Conservation (phyloP, 1,140 invertebrate genomes). For the Atopsyche davidsoni region DNA sequence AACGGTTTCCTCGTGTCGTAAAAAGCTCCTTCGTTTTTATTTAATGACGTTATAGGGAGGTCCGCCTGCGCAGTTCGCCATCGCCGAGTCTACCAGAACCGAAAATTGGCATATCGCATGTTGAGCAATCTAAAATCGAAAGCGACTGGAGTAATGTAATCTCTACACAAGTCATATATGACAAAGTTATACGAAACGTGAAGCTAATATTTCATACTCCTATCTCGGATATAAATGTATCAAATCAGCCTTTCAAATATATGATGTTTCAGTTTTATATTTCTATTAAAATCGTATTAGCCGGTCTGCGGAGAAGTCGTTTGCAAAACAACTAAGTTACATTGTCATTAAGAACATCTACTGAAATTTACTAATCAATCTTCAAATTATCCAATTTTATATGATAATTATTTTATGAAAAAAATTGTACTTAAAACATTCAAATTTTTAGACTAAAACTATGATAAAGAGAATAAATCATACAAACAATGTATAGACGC, state of each 20-base stretch:
- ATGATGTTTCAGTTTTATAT: background rate
- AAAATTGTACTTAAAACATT: too few relatives aligned
- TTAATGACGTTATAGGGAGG: constrained; percentile 23
- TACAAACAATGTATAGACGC: too few relatives aligned
- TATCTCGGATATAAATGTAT: constrained; percentile 15
- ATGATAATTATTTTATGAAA: background rate
- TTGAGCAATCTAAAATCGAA: constrained; percentile 27
- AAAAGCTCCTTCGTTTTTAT: constrained; percentile 20
- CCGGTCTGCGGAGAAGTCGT: background rate
- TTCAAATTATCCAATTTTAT: background rate
- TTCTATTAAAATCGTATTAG: background rate
- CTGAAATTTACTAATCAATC: background rate
- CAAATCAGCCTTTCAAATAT: background rate
- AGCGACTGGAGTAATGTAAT: constrained; percentile 24
- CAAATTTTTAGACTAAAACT: too few relatives aligned
- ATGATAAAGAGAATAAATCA: too few relatives aligned
- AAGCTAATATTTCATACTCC: constrained; percentile 13
- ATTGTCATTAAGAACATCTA: background rate
- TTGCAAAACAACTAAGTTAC: background rate
- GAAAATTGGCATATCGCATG: constrained; percentile 32
- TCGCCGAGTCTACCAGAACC: constrained; percentile 17
- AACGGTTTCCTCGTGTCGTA: constrained; percentile 21
- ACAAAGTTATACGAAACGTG: constrained; percentile 19
- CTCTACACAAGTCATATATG: constrained; percentile 20
- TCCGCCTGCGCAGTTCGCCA: constrained; percentile 17